Evolutionary conservation across 2,113 vertebrate species (phyloP).

Genomic region (Urocolius indicus): DNA sequence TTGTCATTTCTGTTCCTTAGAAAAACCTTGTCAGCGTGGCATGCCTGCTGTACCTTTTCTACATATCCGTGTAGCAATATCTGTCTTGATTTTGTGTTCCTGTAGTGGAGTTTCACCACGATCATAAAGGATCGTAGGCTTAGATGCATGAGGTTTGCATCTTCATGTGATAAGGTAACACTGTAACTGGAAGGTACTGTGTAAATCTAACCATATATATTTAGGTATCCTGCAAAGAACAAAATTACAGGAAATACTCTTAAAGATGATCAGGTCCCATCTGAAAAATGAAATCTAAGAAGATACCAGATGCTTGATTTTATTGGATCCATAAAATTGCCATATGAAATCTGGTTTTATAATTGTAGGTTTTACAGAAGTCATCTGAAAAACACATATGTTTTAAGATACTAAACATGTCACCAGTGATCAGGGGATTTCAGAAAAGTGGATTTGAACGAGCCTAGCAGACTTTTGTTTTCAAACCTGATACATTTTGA

Average conservation of each 20-base stretch:
- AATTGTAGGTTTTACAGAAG: not conserved
- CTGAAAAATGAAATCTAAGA: slow-evolving; percentile 52
- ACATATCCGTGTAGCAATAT: no score
- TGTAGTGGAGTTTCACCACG: not conserved
- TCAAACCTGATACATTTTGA: not conserved
- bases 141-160: not conserved
- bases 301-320: slow-evolving; percentile 5
- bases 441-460: not conserved
- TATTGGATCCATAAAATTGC: not conserved
- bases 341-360: not conserved
- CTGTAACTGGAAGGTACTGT: not conserved
- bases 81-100: not conserved
- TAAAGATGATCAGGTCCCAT: not conserved
- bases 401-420: not conserved
- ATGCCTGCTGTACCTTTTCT: not conserved
- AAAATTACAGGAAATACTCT: not conserved
- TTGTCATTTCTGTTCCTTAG: not conserved
- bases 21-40: rapidly evolving
- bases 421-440: not conserved
- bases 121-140: not conserved
- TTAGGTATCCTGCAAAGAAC: not conserved
- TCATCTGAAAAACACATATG: not conserved
- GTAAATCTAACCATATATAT: not conserved
- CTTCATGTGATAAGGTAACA: not conserved
- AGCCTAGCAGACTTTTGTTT: not conserved